phyloP scores from a whole-genome alignment of 2,113 vertebrate species.

The Megaptera novaeangliae region DNA sequence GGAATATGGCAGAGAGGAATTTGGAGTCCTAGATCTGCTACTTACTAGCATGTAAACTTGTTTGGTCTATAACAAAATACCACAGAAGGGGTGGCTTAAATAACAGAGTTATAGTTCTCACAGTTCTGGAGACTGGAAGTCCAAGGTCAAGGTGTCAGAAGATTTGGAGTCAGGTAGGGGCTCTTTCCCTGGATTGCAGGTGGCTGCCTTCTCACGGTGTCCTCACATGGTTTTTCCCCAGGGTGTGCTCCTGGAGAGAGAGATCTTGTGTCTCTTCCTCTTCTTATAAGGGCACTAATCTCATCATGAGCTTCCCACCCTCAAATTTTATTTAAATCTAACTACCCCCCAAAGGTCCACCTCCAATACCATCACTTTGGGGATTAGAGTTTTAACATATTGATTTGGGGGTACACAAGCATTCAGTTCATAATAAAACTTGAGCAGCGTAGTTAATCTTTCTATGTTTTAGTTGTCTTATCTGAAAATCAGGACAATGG shows the following conservation, averaged over 20 bases:
- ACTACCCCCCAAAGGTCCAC: background rate
- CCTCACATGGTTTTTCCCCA: background rate
- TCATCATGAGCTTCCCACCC: background rate
- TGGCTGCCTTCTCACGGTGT: background rate
- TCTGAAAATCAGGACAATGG: background rate
- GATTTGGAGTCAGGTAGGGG: background rate
- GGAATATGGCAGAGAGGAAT: background rate
- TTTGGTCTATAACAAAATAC: background rate
- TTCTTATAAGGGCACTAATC: background rate
- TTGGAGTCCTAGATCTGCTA: background rate
- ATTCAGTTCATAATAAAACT: background rate
- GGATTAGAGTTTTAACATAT: background rate
- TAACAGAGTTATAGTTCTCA: background rate
- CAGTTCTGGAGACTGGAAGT: background rate
- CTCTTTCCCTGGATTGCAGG: background rate
- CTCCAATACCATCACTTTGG: background rate
- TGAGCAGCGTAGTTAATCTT: background rate
- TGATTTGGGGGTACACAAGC: background rate
- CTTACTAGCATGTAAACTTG: background rate
- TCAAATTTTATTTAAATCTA: background rate
- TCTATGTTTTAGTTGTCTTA: background rate
- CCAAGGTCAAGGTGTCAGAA: background rate
- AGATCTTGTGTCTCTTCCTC: background rate
- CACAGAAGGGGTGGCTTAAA: too few relatives aligned
- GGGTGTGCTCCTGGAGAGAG: background rate